Conservation (phyloP, 35 echinoderm and acorn worm species). For the Apostichopus californicus region DNA sequence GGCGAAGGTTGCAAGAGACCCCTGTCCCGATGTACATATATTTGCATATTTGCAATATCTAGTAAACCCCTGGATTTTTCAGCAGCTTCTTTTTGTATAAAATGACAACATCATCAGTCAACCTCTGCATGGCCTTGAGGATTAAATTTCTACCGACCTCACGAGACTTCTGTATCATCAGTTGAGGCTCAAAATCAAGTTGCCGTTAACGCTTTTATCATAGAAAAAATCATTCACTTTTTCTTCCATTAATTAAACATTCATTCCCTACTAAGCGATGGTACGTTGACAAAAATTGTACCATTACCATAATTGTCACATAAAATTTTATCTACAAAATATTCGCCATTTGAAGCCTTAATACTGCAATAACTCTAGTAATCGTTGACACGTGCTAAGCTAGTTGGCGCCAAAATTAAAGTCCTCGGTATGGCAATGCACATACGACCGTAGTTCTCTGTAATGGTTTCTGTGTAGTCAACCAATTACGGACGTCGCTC, state of each 20-base stretch:
- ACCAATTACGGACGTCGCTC: slow-evolving; percentile 39
- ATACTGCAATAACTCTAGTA: slow-evolving; percentile 33
- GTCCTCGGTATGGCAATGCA: slow-evolving; percentile 5
- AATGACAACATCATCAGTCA: background rate
- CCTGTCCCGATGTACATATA: background rate
- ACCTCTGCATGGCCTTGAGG: background rate
- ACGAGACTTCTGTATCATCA: background rate
- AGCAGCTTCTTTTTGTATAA: slow-evolving; percentile 2
- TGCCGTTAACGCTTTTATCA: background rate
- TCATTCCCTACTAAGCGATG: background rate
- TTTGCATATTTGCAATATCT: background rate
- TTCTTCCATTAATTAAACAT: background rate
- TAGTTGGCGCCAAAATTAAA: slow-evolving; percentile 38
- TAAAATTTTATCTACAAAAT: background rate
- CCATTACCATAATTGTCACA: slow-evolving; percentile 12
- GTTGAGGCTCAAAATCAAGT: background rate
- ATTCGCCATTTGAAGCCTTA: background rate
- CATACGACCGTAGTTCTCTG: background rate
- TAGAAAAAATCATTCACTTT: background rate
- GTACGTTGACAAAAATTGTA: slow-evolving; percentile 13
- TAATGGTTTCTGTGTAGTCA: slow-evolving; percentile 15
- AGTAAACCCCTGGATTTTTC: background rate
- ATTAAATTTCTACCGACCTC: slow-evolving; percentile 6
- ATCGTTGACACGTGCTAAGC: slow-evolving; percentile 34
- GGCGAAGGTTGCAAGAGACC: background rate